Conservation (phyloP, 2,888 invertebrate species). For the Cancer borealis region DNA sequence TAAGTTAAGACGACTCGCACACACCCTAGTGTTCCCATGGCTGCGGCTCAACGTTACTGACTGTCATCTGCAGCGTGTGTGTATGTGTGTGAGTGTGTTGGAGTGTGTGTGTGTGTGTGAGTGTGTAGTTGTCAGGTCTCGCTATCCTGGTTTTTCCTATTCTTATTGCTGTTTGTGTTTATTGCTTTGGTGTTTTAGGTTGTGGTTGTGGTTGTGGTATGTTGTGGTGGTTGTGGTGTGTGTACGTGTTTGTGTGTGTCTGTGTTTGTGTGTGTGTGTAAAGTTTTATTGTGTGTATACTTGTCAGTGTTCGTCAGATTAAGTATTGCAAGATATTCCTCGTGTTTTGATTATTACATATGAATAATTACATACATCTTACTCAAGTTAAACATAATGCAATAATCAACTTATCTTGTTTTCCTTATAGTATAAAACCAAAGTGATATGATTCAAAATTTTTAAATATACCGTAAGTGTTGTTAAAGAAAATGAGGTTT, state of each 20-base stretch:
- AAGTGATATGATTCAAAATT: background rate
- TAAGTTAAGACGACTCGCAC: slow-evolving; percentile 51
- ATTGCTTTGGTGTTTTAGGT: background rate
- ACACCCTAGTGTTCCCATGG: slow-evolving; percentile 34
- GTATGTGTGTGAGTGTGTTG: background rate
- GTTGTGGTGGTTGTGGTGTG: background rate
- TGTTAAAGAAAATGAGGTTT: background rate
- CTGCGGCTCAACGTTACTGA: slow-evolving; percentile 51
- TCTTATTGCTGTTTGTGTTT: background rate
- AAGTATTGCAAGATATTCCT: background rate
- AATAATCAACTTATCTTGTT: background rate
- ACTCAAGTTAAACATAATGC: background rate
- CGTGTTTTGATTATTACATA: background rate
- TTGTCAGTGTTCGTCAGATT: no score
- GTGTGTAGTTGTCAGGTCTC: background rate
- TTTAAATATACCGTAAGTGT: background rate
- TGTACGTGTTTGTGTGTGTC: no score
- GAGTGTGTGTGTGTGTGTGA: background rate
- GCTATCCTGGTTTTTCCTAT: background rate
- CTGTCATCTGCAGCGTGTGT: slow-evolving; percentile 42
- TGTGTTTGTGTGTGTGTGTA: no score
- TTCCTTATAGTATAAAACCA: background rate
- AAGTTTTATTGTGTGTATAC: no score
- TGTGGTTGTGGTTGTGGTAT: background rate
- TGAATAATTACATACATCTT: background rate